Conservation (phyloP, 2,888 invertebrate species). For the Sesia apiformis region DNA sequence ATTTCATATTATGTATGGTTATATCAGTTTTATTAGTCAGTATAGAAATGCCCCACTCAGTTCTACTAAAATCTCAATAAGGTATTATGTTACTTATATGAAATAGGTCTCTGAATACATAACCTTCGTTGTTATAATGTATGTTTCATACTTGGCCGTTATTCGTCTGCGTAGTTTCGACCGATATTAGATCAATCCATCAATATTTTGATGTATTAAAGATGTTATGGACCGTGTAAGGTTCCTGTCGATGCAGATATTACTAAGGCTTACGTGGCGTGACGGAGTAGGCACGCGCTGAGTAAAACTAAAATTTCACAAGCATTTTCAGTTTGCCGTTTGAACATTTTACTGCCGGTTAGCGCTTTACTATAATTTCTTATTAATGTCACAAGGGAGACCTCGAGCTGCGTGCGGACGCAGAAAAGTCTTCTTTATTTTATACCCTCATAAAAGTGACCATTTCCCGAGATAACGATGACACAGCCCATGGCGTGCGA, state of each 20-base stretch:
- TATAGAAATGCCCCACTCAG: too few species aligned
- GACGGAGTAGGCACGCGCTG: too few species aligned
- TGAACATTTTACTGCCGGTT: background rate
- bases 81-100: too few species aligned
- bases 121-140: too few species aligned
- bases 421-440: conserved; percentile 32
- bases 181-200: background rate
- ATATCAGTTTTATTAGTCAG: too few species aligned
- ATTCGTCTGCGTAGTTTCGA: background rate
- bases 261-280: background rate
- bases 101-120: too few species aligned
- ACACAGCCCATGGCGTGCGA: conserved; percentile 17
- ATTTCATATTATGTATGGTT: too few species aligned
- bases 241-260: background rate
- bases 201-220: background rate
- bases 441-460: conserved; percentile 42
- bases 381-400: conserved; percentile 25
- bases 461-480: conserved; percentile 31
- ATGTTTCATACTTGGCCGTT: background rate
- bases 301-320: too few species aligned
- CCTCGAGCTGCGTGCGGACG: conserved; percentile 8
- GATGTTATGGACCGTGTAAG: background rate
- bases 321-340: too few species aligned
- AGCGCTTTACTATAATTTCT: conserved; percentile 19
- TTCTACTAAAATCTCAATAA: too few species aligned